Base-by-base conservation (phyloP, 2,797 vertebrate species). In the Gambelia wislizenii region DNA sequence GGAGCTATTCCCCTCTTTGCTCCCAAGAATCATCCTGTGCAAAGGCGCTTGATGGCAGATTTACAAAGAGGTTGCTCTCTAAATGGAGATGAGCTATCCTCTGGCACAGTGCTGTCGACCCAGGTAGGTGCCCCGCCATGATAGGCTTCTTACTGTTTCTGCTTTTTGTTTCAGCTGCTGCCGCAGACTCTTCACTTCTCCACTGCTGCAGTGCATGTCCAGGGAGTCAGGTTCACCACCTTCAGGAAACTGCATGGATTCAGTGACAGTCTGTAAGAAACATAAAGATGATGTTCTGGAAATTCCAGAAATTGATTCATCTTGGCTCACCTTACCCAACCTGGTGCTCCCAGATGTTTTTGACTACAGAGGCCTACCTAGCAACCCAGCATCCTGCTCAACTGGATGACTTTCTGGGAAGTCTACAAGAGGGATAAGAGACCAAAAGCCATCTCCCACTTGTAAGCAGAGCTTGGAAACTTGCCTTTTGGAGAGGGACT, bases 221-320 rank as follows among this genome's bases (percentile, higher is more conserved):
- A 92, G 88, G 18, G 79, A 90, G 86, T 92, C 84, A 75, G 82
- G 81, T 39, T 91, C 90, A 80, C 82, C 76, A 67, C 54, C 92
- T 64, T 87, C 91, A 52, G 95, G 90, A 83, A 74, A 85, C 54
- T 91, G 89, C 25, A 91, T 59, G 30, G 92, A 93, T 83, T 96
- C 95, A 44, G 80, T 44, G 22, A 92, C 36, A 88, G 90, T 93
- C 97, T 97, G 85, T 67, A 83, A 74, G 52, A 88, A 36, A 64
- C 14, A 76, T 54, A n/a, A 82, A 44, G 6, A n/a, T 54, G 36
- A 47, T 36, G 1, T 6, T n/a, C 25, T 69, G 59, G 72, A 27
- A 8, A n/a, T 75, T 16, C 42, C 54, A 61, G 67, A 16, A 9
- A 9, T 8, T 39, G 25, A 25, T 75, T 61, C 7, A n/a, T 20